Percentiles rank a stretch among this genome's conserved stretches.
phyloP scores from a whole-genome alignment of 2,888 invertebrate genomes.

The Seira sanloemensis region DNA sequence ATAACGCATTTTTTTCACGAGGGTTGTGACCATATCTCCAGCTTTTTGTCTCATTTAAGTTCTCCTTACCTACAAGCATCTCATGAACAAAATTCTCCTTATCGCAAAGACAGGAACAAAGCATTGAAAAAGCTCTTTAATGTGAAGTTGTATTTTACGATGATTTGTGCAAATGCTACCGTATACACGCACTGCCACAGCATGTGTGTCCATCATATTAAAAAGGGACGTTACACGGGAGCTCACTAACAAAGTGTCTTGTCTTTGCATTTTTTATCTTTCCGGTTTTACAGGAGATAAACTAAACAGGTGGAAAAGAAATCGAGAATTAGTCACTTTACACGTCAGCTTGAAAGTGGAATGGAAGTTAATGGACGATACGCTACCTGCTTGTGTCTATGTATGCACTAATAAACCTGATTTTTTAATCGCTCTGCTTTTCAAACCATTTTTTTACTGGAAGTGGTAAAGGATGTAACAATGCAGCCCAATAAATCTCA shows the following conservation, averaged over 20 bases:
- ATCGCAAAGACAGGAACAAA: no score
- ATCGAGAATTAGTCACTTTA: constrained; percentile 27
- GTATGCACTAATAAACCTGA: constrained; percentile 21
- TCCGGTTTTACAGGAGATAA: constrained; percentile 44
- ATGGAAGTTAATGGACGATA: constrained; percentile 8
- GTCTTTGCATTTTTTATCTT: constrained; percentile 42
- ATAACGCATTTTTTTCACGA: constrained; percentile 50
- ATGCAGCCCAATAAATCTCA: constrained; percentile 49
- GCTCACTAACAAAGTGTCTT: constrained; percentile 26
- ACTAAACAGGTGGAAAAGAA: neutral
- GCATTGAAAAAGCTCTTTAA: no score
- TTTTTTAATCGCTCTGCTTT: constrained; percentile 37
- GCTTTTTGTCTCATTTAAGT: no score
- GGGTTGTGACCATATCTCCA: no score
- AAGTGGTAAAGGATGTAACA: neutral
- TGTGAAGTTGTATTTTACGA: no score
- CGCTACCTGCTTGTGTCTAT: constrained; percentile 23
- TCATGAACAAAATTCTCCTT: no score
- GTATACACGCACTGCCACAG: no score
- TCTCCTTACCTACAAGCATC: no score
- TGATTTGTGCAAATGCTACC: no score
- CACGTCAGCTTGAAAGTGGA: constrained; percentile 49
- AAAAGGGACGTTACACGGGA: constrained; percentile 26
- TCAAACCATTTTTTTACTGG: neutral
- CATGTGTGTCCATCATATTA: constrained; percentile 34